Evolutionary conservation across 2,888 invertebrate species (phyloP).

Genomic region (Coelinius sp.): DNA sequence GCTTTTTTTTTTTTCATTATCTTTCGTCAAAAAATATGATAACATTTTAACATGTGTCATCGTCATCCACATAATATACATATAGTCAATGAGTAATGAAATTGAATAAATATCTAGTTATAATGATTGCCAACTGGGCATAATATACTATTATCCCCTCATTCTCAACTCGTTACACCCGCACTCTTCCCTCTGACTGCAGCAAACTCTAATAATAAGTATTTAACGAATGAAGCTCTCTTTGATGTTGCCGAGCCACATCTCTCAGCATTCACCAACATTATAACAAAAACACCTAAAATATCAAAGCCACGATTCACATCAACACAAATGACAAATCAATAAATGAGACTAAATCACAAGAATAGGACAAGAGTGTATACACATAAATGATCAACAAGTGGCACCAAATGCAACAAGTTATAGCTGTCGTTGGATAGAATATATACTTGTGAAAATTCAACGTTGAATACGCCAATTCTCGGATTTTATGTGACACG

Average conservation of each 20-base stretch:
- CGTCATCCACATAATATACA: background rate
- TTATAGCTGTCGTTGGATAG: background rate
- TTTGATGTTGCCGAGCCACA: conserved; percentile 59
- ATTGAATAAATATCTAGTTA: background rate
- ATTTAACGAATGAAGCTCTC: conserved; percentile 35
- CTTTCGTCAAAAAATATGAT: background rate
- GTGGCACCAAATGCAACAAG: conserved; percentile 22
- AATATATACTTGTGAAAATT: background rate
- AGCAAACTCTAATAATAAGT: conserved; percentile 31
- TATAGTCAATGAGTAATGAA: too few relatives aligned
- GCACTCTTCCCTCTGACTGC: background rate
- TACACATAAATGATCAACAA: background rate
- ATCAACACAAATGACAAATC: background rate
- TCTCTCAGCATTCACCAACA: conserved; percentile 63
- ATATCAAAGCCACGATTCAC: background rate
- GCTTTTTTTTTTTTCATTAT: background rate
- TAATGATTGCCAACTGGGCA: too few relatives aligned
- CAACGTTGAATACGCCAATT: conserved; percentile 11
- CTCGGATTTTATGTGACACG: conserved; percentile 4
- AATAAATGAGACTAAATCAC: background rate
- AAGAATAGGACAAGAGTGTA: background rate
- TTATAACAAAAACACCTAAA: conserved; percentile 5
- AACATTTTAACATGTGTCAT: background rate
- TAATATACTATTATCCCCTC: background rate
- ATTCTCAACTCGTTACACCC: conserved; percentile 2